Percentiles rank a stretch among this genome's conserved stretches.
Evolutionary conservation across 2,113 vertebrate genomes (phyloP).

Genomic region (Ramphastos sulfuratus): DNA sequence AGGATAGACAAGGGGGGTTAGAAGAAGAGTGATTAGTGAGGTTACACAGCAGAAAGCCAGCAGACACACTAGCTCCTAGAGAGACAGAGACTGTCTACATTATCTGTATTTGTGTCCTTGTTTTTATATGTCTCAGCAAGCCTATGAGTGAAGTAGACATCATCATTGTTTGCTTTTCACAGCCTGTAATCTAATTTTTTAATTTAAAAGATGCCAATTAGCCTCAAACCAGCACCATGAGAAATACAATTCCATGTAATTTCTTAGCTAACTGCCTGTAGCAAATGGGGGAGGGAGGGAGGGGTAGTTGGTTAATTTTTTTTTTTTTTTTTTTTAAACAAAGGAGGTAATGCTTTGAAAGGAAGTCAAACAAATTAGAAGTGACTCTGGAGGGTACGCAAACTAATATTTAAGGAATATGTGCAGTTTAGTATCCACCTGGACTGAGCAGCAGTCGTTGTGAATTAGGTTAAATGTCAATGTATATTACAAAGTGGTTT

Average conservation of each 20-base stretch:
- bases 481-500: neutral
- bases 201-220: too few relatives aligned
- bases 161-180: too few relatives aligned
- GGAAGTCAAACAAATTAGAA: neutral
- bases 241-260: neutral
- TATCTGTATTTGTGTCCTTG: too few relatives aligned
- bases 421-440: neutral
- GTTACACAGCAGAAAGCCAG: too few relatives aligned
- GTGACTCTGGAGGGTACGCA: neutral
- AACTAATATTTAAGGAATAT: neutral
- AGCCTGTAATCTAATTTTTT: too few relatives aligned
- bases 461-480: slow-evolving; percentile 1
- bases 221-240: neutral
- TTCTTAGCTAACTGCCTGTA: neutral
- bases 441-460: neutral
- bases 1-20: too few relatives aligned
- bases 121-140: too few relatives aligned
- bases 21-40: too few relatives aligned
- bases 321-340: neutral
- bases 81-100: too few relatives aligned
- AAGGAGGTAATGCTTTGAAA: neutral
- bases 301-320: too few relatives aligned
- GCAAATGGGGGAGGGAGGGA: neutral
- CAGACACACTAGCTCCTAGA: too few relatives aligned
- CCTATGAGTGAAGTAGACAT: too few relatives aligned